These are phyloP conservation scores for Xiphorhynchus elegans DNA, from an alignment of 2,113 vertebrate genomes.

Conservation along the genomic window DNA sequence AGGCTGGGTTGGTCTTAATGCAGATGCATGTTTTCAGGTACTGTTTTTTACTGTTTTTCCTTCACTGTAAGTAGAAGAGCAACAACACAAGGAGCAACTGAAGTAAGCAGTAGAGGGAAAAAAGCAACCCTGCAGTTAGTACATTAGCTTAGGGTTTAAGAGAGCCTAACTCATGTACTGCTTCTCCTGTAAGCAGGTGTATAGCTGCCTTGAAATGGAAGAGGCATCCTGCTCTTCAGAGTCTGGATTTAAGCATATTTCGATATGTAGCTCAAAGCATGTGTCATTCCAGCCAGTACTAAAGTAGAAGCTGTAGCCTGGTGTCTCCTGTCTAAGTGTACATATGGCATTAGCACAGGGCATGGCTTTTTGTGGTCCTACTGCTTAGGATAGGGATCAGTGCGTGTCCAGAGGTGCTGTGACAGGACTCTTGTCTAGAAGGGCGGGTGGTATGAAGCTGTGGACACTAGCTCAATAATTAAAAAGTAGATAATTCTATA, in stretches of 20 bases:
- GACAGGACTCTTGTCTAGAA: background rate
- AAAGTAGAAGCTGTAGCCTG: background rate
- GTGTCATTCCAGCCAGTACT: background rate
- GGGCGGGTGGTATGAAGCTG: background rate
- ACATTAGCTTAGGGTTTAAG: background rate
- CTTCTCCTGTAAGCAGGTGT: background rate
- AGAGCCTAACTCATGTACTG: background rate
- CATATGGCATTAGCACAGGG: background rate
- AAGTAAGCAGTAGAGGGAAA: background rate
- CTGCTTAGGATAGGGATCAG: background rate
- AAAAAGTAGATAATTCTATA: background rate
- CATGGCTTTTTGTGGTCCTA: background rate
- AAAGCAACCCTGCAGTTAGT: background rate
- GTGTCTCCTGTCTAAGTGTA: background rate
- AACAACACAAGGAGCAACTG: background rate
- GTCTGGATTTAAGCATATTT: background rate
- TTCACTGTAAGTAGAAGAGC: background rate
- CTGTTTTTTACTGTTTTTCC: background rate
- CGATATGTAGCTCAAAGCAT: fast-evolving
- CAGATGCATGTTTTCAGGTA: background rate
- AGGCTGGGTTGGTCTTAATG: background rate
- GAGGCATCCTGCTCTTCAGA: background rate
- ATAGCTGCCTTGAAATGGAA: background rate
- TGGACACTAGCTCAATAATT: background rate
- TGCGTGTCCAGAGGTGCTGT: background rate